These are phyloP conservation scores for Drepanosiphum platanoidis DNA, from an alignment of 2,888 invertebrate species.

Conservation along the genomic window DNA sequence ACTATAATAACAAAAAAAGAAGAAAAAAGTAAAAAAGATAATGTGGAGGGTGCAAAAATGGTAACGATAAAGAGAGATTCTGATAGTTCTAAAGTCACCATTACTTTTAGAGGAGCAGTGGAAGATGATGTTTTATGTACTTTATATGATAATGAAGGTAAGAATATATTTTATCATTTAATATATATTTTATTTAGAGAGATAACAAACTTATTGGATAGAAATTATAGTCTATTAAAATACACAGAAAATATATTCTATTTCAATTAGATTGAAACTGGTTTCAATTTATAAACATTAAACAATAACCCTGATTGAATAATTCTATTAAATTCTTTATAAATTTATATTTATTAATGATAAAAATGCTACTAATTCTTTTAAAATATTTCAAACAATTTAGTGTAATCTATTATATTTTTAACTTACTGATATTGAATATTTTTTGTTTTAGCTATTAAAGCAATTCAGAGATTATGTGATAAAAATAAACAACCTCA, in stretches of 20 bases:
- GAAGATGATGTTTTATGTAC: conserved; percentile 80
- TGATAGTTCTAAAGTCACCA: conserved; percentile 79
- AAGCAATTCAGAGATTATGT: conserved; percentile 57
- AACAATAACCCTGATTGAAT: too few species aligned
- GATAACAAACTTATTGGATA: too few species aligned
- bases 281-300: background rate
- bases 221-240: too few species aligned
- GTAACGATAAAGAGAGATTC: conserved; percentile 78
- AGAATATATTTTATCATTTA: conserved; percentile 57
- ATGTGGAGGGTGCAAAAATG: conserved; percentile 67
- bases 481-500: conserved; percentile 52
- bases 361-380: too few species aligned
- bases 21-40: conserved; percentile 47
- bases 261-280: background rate
- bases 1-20: conserved; percentile 60
- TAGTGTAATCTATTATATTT: background rate
- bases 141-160: conserved; percentile 70
- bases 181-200: background rate
- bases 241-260: background rate
- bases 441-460: conserved; percentile 41
- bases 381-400: too few species aligned
- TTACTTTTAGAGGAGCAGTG: conserved; percentile 79
- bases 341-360: too few species aligned
- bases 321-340: too few species aligned
- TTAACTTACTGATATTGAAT: background rate